phyloP scores from a whole-genome alignment of 2,113 vertebrate species.

The Struthio camelus region DNA sequence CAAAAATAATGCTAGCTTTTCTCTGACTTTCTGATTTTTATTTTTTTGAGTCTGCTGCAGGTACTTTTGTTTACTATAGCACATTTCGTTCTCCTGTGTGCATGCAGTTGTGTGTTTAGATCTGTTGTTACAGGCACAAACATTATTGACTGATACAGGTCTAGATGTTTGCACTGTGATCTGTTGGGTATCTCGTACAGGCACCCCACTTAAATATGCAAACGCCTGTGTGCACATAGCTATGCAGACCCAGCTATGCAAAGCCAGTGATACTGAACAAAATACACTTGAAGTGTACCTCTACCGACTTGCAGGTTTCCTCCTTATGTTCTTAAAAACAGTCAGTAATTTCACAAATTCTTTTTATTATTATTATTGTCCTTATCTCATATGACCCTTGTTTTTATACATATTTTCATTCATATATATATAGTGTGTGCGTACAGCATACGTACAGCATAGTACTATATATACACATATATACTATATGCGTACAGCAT shows the following conservation, averaged over 20 bases:
- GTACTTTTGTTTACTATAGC: background rate
- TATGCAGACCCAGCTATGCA: background rate
- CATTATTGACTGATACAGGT: rapidly evolving
- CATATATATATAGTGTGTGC: too few relatives aligned
- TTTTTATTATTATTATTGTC: background rate
- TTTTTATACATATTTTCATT: background rate
- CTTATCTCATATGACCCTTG: background rate
- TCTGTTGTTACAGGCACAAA: background rate
- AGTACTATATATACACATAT: too few relatives aligned
- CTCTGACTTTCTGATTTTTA: background rate
- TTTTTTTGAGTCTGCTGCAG: background rate
- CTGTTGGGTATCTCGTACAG: background rate
- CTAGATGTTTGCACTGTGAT: background rate
- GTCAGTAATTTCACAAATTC: background rate
- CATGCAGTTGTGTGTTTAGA: background rate
- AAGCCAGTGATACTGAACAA: too few relatives aligned
- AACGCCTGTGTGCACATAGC: background rate
- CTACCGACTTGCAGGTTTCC: too few relatives aligned
- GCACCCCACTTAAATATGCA: background rate
- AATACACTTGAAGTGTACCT: too few relatives aligned
- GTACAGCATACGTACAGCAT: too few relatives aligned
- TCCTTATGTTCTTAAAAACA: too few relatives aligned
- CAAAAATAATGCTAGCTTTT: background rate
- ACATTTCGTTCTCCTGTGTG: background rate
- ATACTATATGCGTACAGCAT: too few relatives aligned